These are phyloP conservation scores for Aurelia sp. DNA, from an alignment of 30 jellyfish, hydroid and myxozoan genomes.

Conservation along the genomic window DNA sequence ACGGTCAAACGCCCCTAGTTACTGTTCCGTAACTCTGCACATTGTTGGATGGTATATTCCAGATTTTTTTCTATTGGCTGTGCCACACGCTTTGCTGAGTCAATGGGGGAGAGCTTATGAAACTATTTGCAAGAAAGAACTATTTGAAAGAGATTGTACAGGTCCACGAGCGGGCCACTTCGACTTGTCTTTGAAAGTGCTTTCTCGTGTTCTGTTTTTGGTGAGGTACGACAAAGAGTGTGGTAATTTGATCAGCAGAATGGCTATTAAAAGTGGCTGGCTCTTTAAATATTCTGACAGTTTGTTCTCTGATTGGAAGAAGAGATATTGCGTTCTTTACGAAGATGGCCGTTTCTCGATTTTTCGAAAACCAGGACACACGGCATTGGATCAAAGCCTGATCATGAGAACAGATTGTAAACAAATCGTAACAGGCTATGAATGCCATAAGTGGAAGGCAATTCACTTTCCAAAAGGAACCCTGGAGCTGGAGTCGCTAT, in stretches of 20 bases:
- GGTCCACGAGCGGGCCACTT: no score
- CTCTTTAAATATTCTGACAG: conserved; percentile 16
- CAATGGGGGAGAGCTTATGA: no score
- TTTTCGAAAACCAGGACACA: not conserved
- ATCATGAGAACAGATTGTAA: conserved; percentile 4
- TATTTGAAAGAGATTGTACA: no score
- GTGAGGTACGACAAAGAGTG: no score
- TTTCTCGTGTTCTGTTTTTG: no score
- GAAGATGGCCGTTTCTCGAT: conserved; percentile 36
- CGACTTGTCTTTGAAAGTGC: no score
- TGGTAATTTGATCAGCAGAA: not conserved
- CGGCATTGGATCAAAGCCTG: not conserved
- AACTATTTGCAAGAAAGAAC: no score
- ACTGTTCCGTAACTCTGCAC: no score
- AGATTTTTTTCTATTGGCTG: no score
- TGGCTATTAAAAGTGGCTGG: conserved; percentile 41
- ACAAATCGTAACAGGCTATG: conserved; percentile 27
- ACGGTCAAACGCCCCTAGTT: no score
- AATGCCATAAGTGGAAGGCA: conserved; percentile 47
- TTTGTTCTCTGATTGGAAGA: conserved; percentile 13
- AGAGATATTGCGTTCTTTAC: conserved; percentile 34
- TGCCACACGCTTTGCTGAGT: no score
- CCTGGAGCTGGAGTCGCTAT: conserved; percentile 30
- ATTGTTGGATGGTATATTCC: no score
- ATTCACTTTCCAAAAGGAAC: conserved; percentile 43